Percentiles rank a stretch among this genome's conserved stretches.
These are phyloP conservation scores for Agrochola lychnidis DNA, from an alignment of 2,888 invertebrate genomes.

Conservation along the genomic window DNA sequence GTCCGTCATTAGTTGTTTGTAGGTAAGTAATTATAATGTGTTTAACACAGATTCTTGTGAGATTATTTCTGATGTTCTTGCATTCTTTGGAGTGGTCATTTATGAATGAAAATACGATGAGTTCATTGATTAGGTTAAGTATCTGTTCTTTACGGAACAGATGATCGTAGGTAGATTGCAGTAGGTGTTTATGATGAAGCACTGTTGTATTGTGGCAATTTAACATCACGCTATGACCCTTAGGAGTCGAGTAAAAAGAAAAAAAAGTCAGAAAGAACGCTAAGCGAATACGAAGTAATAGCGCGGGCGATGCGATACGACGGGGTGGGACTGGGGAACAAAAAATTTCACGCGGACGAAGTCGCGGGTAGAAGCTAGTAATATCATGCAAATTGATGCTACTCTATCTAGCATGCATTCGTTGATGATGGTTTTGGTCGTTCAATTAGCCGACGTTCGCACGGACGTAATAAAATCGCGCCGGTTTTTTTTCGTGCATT, in stretches of 20 bases:
- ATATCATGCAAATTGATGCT: not conserved
- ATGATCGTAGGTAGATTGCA: not conserved
- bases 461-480: too few species aligned
- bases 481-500: too few species aligned
- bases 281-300: too few species aligned
- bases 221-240: too few species aligned
- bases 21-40: constrained; percentile 47
- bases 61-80: constrained; percentile 22
- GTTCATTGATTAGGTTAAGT: not conserved
- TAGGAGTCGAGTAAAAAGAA: too few species aligned
- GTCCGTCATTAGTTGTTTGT: constrained; percentile 26
- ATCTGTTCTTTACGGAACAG: not conserved
- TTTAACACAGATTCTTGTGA: constrained; percentile 49
- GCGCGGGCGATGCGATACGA: too few species aligned
- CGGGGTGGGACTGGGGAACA: too few species aligned
- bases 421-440: not conserved
- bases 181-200: not conserved
- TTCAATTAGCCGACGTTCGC: too few species aligned
- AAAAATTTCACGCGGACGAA: too few species aligned
- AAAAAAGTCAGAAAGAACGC: too few species aligned
- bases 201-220: too few species aligned
- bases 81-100: constrained; percentile 20
- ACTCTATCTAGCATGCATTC: not conserved
- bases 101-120: constrained; percentile 28
- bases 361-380: too few species aligned